These are phyloP conservation scores for Heliconius hermathena DNA, from an alignment of 1,140 invertebrate species.

Conservation along the genomic window DNA sequence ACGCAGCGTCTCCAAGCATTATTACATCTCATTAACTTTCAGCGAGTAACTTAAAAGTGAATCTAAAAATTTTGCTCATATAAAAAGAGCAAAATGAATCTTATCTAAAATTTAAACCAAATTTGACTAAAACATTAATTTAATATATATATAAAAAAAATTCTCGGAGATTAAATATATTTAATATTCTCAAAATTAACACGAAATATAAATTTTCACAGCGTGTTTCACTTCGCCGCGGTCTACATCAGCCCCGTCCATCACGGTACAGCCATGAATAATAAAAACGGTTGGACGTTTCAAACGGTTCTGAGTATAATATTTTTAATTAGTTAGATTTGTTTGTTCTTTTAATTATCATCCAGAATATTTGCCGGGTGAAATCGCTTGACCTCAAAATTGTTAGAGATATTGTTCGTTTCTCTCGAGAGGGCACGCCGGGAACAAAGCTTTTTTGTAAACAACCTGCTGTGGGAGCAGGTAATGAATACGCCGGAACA, in stretches of 20 bases:
- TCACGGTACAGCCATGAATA: constrained; percentile 10
- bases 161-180: background rate
- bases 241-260: background rate
- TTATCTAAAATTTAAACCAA: background rate
- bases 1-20: background rate
- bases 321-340: constrained; percentile 34
- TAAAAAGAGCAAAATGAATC: background rate
- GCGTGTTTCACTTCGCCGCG: background rate
- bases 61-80: background rate
- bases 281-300: constrained; percentile 18
- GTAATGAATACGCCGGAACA: constrained; percentile 77
- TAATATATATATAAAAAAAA: background rate
- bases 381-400: constrained; percentile 73
- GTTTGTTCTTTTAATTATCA: constrained; percentile 46
- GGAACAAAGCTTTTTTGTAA: constrained; percentile 73
- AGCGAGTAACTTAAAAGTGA: background rate
- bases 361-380: constrained; percentile 51
- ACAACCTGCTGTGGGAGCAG: constrained; percentile 64
- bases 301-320: constrained; percentile 4
- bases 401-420: constrained; percentile 73
- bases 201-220: constrained; percentile 1
- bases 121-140: background rate
- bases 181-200: constrained; percentile 2
- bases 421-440: constrained; percentile 54
- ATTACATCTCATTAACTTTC: constrained; percentile 7